A percentile compares a stretch with the other conserved stretches of the same genome.
These are phyloP conservation scores for Orthosia cruda DNA, from an alignment of 2,888 invertebrate genomes.

Conservation along the genomic window DNA sequence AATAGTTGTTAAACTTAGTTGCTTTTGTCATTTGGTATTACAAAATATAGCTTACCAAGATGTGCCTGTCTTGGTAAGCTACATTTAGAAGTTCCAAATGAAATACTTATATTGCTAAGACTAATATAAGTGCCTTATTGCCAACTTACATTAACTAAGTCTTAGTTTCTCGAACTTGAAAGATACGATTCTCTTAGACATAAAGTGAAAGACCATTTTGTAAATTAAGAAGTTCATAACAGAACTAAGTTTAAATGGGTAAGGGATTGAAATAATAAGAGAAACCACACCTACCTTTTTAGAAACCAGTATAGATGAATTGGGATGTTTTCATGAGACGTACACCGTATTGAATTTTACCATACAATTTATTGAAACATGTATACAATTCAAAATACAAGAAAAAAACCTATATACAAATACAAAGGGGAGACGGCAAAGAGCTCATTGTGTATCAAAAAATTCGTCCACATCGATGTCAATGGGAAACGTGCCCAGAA, in stretches of 20 bases:
- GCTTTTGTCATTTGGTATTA: constrained; percentile 2
- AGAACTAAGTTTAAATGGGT: not conserved
- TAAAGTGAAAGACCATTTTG: constrained; percentile 7
- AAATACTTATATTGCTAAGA: constrained; percentile 18
- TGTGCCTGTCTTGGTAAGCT: not conserved
- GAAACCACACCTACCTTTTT: not conserved
- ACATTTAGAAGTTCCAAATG: constrained; percentile 37
- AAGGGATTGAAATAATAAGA: not conserved
- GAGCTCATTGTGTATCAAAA: too few species aligned
- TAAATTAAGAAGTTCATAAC: not conserved
- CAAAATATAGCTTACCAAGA: too few species aligned
- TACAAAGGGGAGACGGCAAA: too few species aligned
- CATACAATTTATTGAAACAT: too few species aligned
- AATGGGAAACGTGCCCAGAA: too few species aligned
- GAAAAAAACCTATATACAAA: too few species aligned
- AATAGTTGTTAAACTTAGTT: constrained; percentile 19
- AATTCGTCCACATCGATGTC: too few species aligned
- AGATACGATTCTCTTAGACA: constrained; percentile 5
- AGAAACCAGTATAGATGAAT: not conserved
- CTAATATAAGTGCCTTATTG: constrained; percentile 33
- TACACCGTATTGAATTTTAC: too few species aligned
- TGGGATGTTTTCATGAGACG: too few species aligned
- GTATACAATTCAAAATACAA: too few species aligned
- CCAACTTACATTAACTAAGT: constrained; percentile 30
- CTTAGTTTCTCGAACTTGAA: constrained; percentile 15